Conservation (phyloP, 1,140 invertebrate species). For the Mercenaria mercenaria region DNA sequence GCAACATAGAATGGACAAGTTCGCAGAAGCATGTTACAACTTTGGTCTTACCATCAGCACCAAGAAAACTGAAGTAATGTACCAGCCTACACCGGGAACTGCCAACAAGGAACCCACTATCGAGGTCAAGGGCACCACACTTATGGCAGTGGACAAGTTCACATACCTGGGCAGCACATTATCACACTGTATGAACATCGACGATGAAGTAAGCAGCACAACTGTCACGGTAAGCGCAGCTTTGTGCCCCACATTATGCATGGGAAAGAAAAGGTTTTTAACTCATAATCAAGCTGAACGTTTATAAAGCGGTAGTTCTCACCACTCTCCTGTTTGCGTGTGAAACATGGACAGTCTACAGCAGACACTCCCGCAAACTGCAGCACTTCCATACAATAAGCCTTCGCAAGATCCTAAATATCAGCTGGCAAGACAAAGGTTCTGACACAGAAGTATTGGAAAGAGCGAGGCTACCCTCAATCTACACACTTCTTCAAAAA, state of each 20-base stretch:
- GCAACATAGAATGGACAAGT: too few relatives aligned
- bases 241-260: background rate
- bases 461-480: constrained; percentile 25
- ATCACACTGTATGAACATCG: constrained; percentile 50
- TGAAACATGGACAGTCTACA: constrained; percentile 47
- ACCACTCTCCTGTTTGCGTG: constrained; percentile 36
- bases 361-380: constrained; percentile 31
- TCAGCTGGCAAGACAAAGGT: constrained; percentile 63
- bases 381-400: constrained; percentile 54
- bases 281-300: background rate
- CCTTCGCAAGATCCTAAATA: constrained; percentile 60
- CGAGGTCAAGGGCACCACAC: constrained; percentile 14
- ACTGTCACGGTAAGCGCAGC: constrained; percentile 60
- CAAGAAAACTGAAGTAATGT: too few relatives aligned
- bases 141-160: constrained; percentile 42
- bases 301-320: constrained; percentile 39
- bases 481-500: constrained; percentile 42
- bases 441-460: constrained; percentile 58
- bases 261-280: constrained; percentile 31
- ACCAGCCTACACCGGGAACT: background rate
- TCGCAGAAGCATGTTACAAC: too few relatives aligned
- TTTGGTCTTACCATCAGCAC: background rate
- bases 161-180: too few relatives aligned
- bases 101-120: constrained; percentile 46
- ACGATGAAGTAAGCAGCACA: constrained; percentile 35